These are phyloP conservation scores for Pseudochirops corinnae DNA, from an alignment of 2,797 vertebrate species.

Conservation along the genomic window DNA sequence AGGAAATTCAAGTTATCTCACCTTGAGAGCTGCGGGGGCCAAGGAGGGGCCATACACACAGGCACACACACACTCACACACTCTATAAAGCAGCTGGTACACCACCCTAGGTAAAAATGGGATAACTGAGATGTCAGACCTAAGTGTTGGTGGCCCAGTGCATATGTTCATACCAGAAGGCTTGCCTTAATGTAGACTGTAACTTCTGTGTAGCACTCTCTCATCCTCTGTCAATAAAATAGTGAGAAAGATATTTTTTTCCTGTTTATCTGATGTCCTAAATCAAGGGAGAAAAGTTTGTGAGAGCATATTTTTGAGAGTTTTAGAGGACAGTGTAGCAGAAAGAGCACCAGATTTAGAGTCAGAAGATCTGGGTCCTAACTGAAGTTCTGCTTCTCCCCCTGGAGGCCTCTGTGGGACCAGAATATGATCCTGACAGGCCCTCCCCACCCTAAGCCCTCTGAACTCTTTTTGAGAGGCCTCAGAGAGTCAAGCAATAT, in stretches of 20 bases:
- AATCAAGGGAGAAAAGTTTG: background rate
- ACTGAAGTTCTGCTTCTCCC: background rate
- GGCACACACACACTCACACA: background rate
- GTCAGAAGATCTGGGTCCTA: background rate
- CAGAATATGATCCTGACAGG: background rate
- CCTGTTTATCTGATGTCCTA: background rate
- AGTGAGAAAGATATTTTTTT: background rate
- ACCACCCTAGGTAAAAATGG: background rate
- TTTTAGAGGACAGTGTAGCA: background rate
- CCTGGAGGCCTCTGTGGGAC: background rate
- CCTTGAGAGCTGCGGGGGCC: background rate
- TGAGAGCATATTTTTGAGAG: background rate
- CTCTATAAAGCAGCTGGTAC: background rate
- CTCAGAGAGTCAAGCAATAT: background rate
- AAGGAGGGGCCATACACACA: fast-evolving
- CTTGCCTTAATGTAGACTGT: background rate
- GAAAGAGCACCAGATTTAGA: background rate
- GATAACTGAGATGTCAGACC: background rate
- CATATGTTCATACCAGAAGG: background rate
- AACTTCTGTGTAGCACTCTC: background rate
- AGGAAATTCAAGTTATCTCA: background rate
- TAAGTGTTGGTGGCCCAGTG: background rate
- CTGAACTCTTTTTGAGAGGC: background rate
- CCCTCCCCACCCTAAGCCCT: background rate
- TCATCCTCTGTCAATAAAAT: background rate